Conservation (phyloP, 2,888 invertebrate species). For the Pollenia angustigena region DNA sequence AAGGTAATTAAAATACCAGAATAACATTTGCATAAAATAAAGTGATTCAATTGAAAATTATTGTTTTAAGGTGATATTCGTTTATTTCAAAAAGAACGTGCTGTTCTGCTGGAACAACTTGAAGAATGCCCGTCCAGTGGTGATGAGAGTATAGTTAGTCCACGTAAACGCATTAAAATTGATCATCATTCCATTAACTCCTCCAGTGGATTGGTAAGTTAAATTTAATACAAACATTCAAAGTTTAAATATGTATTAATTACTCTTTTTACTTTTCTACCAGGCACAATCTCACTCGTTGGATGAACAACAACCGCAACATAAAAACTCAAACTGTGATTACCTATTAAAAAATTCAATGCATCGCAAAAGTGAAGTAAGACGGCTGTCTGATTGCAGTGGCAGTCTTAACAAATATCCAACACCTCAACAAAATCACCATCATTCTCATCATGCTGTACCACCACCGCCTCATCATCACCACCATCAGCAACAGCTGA, state of each 20-base stretch:
- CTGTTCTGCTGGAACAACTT: constrained; percentile 88
- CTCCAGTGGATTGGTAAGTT: constrained; percentile 81
- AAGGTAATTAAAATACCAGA: constrained; percentile 74
- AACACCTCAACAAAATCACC: constrained; percentile 76
- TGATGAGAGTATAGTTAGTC: constrained; percentile 87
- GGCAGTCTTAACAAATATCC: constrained; percentile 75
- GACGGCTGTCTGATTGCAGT: constrained; percentile 85
- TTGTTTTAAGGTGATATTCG: constrained; percentile 86
- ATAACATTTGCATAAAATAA: neutral
- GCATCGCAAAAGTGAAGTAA: constrained; percentile 84
- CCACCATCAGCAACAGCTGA: constrained; percentile 80
- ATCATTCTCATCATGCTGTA: constrained; percentile 76
- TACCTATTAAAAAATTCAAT: constrained; percentile 80
- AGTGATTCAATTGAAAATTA: neutral
- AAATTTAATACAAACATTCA: neutral
- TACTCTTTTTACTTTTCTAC: too few species aligned
- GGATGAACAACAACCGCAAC: constrained; percentile 75
- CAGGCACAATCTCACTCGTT: constrained; percentile 77
- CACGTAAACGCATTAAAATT: constrained; percentile 88
- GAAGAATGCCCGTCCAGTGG: constrained; percentile 90
- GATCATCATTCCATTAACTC: constrained; percentile 85
- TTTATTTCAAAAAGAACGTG: constrained; percentile 89
- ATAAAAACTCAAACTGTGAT: constrained; percentile 84
- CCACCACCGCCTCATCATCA: constrained; percentile 75
- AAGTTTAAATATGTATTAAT: neutral